Evolutionary conservation across 2,113 vertebrate species (phyloP).

Genomic region (Megaleporinus macrocephalus): DNA sequence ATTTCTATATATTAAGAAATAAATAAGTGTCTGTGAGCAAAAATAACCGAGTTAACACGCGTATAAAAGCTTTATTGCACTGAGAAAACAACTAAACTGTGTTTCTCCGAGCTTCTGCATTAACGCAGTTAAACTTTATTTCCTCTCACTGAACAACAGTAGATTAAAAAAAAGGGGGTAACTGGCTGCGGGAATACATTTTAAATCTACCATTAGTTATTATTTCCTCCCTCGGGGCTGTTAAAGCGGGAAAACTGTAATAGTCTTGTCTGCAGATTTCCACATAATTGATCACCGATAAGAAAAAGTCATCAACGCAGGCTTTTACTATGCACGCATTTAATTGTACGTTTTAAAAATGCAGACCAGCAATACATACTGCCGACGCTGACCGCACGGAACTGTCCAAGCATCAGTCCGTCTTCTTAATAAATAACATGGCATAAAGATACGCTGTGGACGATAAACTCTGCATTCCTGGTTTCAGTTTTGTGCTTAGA

Average conservation of each 20-base stretch:
- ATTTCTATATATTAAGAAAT: not conserved
- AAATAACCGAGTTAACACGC: not conserved
- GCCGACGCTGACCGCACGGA: conserved; percentile 39
- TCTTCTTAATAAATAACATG: conserved; percentile 47
- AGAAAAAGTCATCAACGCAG: conserved; percentile 29
- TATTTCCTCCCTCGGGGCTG: too few relatives aligned
- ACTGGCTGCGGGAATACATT: too few relatives aligned
- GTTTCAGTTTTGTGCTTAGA: conserved; percentile 37
- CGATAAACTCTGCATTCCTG: conserved; percentile 37
- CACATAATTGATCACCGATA: conserved; percentile 8
- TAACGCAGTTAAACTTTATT: not conserved
- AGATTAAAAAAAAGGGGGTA: too few relatives aligned
- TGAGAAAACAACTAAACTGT: not conserved
- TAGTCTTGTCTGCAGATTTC: not conserved
- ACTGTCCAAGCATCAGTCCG: conserved; percentile 39
- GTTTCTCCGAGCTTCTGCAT: not conserved
- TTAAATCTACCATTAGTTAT: too few relatives aligned
- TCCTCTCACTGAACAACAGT: not conserved
- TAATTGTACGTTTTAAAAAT: conserved; percentile 59
- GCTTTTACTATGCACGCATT: conserved; percentile 56
- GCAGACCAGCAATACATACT: conserved; percentile 52
- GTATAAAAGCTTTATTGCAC: not conserved
- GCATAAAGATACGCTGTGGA: conserved; percentile 18
- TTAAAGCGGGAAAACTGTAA: too few relatives aligned
- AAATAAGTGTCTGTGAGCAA: not conserved